These are phyloP conservation scores for Globodera ellingtonae DNA, from an alignment of 1,140 invertebrate genomes.

Conservation along the genomic window DNA sequence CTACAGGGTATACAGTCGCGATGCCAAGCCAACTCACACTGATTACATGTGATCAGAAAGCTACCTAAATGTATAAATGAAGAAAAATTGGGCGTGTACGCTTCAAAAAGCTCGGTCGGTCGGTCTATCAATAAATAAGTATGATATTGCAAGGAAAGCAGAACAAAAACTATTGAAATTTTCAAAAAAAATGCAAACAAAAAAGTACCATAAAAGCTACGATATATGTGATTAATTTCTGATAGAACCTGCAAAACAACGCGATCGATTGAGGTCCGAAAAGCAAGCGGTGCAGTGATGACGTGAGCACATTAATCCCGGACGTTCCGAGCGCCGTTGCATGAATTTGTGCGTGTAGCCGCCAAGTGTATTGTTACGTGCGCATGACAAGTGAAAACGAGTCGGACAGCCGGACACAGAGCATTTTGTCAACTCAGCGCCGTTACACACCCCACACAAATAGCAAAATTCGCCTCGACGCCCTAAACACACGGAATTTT, in stretches of 20 bases:
- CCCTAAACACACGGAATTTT: conserved; percentile 7
- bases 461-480: conserved; percentile 20
- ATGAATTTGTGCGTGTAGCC: conserved; percentile 38
- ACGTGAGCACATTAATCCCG: conserved; percentile 33
- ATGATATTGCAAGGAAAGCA: too few relatives aligned
- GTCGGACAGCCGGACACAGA: conserved; percentile 13
- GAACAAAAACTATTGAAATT: too few relatives aligned
- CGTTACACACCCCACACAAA: conserved; percentile 10
- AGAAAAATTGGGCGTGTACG: not conserved
- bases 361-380: conserved; percentile 7
- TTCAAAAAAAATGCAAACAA: conserved; percentile 13
- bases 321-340: conserved; percentile 20
- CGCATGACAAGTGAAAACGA: conserved; percentile 33
- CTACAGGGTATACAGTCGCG: conserved; percentile 28
- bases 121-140: too few relatives aligned
- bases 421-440: conserved; percentile 17
- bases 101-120: too few relatives aligned
- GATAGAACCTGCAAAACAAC: conserved; percentile 38
- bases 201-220: not conserved
- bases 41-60: conserved; percentile 27
- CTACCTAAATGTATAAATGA: conserved; percentile 25
- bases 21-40: conserved; percentile 45
- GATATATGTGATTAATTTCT: too few relatives aligned
- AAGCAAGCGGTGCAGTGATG: conserved; percentile 43
- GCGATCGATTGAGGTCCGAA: conserved; percentile 38